Evolutionary conservation across 2,113 vertebrate genomes (phyloP).

Genomic region (Isurus oxyrinchus): DNA sequence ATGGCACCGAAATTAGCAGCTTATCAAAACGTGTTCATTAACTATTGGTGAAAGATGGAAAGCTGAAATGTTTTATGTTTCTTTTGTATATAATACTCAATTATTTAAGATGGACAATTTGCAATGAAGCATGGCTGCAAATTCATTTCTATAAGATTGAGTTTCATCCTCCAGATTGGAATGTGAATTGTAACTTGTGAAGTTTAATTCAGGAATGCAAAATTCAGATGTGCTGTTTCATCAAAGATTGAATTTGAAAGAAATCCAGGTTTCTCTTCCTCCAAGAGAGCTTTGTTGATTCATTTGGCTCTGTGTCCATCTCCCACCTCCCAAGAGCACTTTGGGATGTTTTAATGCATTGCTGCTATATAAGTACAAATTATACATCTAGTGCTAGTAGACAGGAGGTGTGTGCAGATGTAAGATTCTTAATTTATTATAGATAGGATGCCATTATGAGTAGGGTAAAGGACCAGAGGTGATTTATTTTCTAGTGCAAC

Average conservation of each 20-base stretch:
- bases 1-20: neutral
- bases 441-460: neutral
- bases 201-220: neutral
- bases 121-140: neutral
- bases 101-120: neutral
- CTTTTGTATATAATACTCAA: neutral
- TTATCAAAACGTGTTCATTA: neutral
- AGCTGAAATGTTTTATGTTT: neutral
- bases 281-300: neutral
- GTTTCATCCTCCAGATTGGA: neutral
- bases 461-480: neutral
- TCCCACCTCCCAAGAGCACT: neutral
- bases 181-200: neutral
- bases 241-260: neutral
- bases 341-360: neutral
- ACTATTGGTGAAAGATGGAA: neutral
- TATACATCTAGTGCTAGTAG: neutral
- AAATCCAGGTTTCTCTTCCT: neutral
- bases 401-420: neutral
- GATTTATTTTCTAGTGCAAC: neutral
- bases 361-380: neutral
- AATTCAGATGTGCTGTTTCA: neutral
- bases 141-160: neutral
- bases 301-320: neutral
- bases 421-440: neutral